Base-by-base conservation (phyloP, 2,888 invertebrate genomes). In the Cephus rjabovi region DNA sequence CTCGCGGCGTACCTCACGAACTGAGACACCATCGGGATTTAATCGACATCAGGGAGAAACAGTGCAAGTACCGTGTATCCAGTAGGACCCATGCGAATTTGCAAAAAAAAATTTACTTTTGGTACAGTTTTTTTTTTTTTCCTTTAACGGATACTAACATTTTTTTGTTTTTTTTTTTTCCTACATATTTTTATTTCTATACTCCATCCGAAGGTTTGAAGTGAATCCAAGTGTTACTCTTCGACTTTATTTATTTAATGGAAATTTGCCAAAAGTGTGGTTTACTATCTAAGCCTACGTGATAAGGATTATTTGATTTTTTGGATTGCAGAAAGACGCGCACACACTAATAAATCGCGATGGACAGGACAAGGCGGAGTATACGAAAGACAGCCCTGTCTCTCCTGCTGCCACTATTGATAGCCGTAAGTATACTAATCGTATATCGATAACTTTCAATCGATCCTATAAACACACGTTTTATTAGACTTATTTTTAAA, bases 281-380 rank as follows among this genome's bases (percentile, higher is more conserved):
- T 77, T 77, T 12, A 69, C 12, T 77, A 1, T 74, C 74, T 33
- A 56, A 56, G 56, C 12, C 34, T 35, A 69, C 74, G 74, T 69
- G 40, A 37, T 34, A 74, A 31, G 33, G 34, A 73, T 78, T 76
- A 56, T 75, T 75, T 79, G 31, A 35, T 79, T 81, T 82, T 69
- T 83, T 73, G 77, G 77, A 76, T 84, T 83, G 77, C 83, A 83
- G 82, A 82, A 80, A 77, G 73, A 82, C 80, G 78, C 81, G 83
- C 80, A 79, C 80, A 87, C 80, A 35, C 34, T 30, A 12, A 33
- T 34, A 37, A 12, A 34, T 73, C 75, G 77, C 73, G 85, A 91
- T 91, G 91, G 91, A 90, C 85, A 90, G 88, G 87, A 90, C 90
- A 90, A 86, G 90, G 87, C 86, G 90, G 87, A 90, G 87, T 89